Conservation (phyloP, 2,888 invertebrate species). For the Leptinotarsa juncta region DNA sequence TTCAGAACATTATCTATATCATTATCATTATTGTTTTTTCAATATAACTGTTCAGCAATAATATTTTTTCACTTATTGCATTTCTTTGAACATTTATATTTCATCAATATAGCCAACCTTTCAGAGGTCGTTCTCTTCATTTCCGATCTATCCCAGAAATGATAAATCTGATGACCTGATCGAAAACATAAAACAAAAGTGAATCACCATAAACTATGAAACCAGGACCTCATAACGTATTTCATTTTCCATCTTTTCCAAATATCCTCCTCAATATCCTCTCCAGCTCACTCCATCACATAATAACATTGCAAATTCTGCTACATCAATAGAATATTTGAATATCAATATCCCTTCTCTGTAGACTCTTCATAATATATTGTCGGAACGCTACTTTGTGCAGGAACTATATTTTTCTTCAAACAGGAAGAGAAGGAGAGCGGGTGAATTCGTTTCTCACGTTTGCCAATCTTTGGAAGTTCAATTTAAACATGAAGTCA, state of each 20-base stretch:
- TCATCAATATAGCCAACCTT: too few relatives aligned
- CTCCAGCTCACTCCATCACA: background rate
- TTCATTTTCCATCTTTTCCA: conserved; percentile 7
- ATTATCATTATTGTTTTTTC: too few relatives aligned
- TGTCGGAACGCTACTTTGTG: conserved; percentile 8
- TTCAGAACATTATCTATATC: too few relatives aligned
- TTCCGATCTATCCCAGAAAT: too few relatives aligned
- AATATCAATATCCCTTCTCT: conserved; percentile 10
- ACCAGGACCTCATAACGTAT: background rate
- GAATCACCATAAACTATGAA: background rate
- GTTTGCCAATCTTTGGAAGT: background rate
- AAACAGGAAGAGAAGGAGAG: background rate
- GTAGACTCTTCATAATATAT: conserved; percentile 11
- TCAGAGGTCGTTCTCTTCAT: too few relatives aligned
- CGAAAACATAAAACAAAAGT: background rate
- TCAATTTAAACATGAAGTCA: background rate
- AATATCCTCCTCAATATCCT: conserved; percentile 14
- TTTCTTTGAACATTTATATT: too few relatives aligned
- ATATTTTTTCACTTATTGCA: too few relatives aligned
- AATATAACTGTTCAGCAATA: too few relatives aligned
- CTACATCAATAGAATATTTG: conserved; percentile 16
- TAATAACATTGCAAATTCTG: conserved; percentile 12
- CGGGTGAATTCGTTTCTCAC: background rate
- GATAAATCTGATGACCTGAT: too few relatives aligned
- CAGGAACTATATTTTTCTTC: conserved; percentile 8